These are phyloP conservation scores for Thinocorus orbignyianus DNA, from an alignment of 2,113 vertebrate species.

Conservation along the genomic window DNA sequence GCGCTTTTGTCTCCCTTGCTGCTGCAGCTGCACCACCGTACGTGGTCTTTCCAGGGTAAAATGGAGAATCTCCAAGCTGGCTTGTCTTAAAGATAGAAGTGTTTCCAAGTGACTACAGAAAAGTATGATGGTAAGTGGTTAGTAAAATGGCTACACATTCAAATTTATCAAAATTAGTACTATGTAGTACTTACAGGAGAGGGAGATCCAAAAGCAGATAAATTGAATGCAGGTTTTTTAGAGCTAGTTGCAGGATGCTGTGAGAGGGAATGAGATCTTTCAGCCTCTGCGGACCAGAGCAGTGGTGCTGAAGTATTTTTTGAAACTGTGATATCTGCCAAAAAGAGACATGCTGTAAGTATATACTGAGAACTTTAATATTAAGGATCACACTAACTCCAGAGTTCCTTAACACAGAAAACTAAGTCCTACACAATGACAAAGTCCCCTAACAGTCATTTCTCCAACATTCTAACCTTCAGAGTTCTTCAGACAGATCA, in stretches of 20 bases:
- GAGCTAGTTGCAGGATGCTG: slow-evolving; percentile 84
- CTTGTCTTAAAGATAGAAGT: slow-evolving; percentile 87
- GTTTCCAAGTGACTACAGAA: slow-evolving; percentile 83
- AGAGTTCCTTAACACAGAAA: neutral
- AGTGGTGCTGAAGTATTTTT: slow-evolving; percentile 85
- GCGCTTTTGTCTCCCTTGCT: slow-evolving; percentile 74
- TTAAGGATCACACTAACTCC: neutral
- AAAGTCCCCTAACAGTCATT: neutral
- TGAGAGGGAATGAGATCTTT: slow-evolving; percentile 83
- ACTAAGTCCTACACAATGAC: neutral
- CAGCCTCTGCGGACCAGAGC: slow-evolving; percentile 91
- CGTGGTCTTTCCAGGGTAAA: slow-evolving; percentile 95
- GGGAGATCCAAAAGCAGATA: slow-evolving; percentile 92
- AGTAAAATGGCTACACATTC: slow-evolving; percentile 4
- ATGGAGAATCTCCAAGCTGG: slow-evolving; percentile 93
- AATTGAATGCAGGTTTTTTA: slow-evolving; percentile 94
- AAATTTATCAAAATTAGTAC: neutral
- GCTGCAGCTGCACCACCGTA: slow-evolving; percentile 93
- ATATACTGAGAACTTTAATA: neutral
- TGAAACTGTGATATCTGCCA: slow-evolving; percentile 88
- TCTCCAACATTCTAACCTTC: neutral
- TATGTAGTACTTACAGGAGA: slow-evolving; percentile 83
- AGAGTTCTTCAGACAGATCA: neutral
- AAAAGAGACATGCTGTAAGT: neutral
- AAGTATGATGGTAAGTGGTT: slow-evolving; percentile 9